Base-by-base conservation (phyloP, 2,888 invertebrate species). In the Ectemnius lituratus region DNA sequence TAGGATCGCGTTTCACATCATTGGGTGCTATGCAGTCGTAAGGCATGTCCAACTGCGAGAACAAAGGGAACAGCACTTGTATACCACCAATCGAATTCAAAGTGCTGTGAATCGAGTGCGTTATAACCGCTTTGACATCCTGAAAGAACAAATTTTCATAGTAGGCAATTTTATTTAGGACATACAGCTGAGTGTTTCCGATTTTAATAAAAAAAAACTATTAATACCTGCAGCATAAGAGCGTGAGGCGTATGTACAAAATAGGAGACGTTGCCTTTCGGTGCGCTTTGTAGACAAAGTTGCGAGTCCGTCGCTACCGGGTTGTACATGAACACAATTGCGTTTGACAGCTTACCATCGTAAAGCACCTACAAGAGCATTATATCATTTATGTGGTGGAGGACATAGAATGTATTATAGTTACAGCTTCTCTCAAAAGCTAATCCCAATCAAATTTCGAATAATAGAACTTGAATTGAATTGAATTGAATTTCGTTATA, bases 181-280 rank as follows among this genome's bases (percentile, higher is more conserved):
- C 23, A 37, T 60, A 2, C 27, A 60, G 28, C n/a, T n/a, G 28
- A 28, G 14, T 27, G n/a, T 27, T 6, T 60, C 60, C 28, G 1
- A 8, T 4, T 16, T 37, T 37, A 28, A 27, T 2, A 4, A 60
- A 8, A 4, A 58, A 37, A 8, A 5, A 58, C 16, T 45, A 46
- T 14, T 23, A 14, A 14, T 92, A 97, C 97, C 95, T 97, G 97
- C 87, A 98, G 94, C 99, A 99, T 99, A 87, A 99, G 95, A 82
- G 99, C 99, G 92, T 99, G 99, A 67, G 99, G 99, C 82, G 98
- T 98, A 93, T 99, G 99, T 89, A 99, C 98, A 93, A 99, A 99
- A 93, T 97, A 98, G 82, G 98, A 97, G 86, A 96, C 94, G 92
- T 98, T 99, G 90, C 98, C 98, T 92, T 99, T 99, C 70, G 99